Evolutionary conservation across 2,888 invertebrate species (phyloP).

Genomic region (Pseudeuparius sepicola): DNA sequence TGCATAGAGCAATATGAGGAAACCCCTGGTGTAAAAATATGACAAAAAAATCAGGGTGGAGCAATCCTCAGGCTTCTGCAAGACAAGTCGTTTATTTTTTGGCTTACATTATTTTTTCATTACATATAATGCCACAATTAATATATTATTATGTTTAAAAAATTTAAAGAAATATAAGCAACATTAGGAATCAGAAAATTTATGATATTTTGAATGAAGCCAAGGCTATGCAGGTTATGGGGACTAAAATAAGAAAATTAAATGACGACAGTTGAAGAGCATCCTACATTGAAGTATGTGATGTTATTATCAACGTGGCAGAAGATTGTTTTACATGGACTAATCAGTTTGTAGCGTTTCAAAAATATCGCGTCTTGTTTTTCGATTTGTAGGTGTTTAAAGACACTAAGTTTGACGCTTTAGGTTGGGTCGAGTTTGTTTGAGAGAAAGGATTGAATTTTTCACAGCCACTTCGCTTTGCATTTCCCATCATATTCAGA

Average conservation of each 20-base stretch:
- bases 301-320: constrained; percentile 8
- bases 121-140: constrained; percentile 2
- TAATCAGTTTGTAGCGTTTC: constrained; percentile 4
- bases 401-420: too few species aligned
- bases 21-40: constrained; percentile 4
- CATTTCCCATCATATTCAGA: too few species aligned
- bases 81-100: constrained; percentile 7
- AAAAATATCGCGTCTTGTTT: too few species aligned
- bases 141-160: constrained; percentile 6
- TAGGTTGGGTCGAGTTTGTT: too few species aligned
- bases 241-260: constrained; percentile 8
- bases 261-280: constrained; percentile 7
- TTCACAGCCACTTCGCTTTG: too few species aligned
- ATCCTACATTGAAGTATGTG: constrained; percentile 8
- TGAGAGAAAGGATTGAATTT: too few species aligned
- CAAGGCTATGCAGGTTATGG: constrained; percentile 2
- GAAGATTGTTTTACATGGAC: constrained; percentile 7
- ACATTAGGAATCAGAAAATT: constrained; percentile 7
- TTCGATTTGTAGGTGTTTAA: too few species aligned
- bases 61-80: constrained; percentile 8
- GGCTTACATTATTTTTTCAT: constrained; percentile 12
- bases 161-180: constrained; percentile 6
- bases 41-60: constrained; percentile 6
- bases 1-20: constrained; percentile 8
- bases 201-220: constrained; percentile 7